Percentiles rank a stretch among this genome's conserved stretches.
Conservation (phyloP, 2,113 vertebrate genomes). For the Tenebrosternarchus preto region DNA sequence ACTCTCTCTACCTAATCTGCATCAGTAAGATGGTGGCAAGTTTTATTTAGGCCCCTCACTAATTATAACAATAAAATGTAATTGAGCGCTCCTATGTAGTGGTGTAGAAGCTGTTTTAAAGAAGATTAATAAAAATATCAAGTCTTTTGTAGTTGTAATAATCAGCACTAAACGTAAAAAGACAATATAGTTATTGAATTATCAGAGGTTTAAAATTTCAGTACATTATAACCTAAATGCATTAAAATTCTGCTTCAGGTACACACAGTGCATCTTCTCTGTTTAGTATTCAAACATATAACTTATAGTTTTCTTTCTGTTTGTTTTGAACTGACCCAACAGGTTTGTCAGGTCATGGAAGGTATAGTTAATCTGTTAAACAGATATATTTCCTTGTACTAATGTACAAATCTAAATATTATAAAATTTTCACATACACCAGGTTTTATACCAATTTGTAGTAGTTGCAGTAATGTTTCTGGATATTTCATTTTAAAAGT, state of each 20-base stretch:
- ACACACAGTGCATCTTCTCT: background rate
- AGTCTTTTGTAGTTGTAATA: background rate
- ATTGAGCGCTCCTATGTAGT: constrained; percentile 41
- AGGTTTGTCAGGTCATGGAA: constrained; percentile 80
- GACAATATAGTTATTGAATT: background rate
- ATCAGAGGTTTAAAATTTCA: background rate
- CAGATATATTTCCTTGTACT: constrained; percentile 38
- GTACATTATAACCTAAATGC: background rate
- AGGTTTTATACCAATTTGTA: background rate
- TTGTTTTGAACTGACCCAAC: constrained; percentile 73
- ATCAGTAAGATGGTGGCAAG: background rate
- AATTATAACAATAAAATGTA: constrained; percentile 47
- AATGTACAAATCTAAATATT: background rate
- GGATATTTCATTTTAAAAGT: constrained; percentile 23
- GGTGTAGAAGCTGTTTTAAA: constrained; percentile 5
- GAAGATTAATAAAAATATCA: background rate
- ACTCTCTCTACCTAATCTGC: background rate
- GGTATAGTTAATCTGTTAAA: constrained; percentile 70
- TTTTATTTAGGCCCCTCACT: background rate
- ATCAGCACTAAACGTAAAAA: background rate
- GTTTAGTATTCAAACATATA: constrained; percentile 37
- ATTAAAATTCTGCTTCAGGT: background rate
- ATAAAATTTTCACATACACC: background rate
- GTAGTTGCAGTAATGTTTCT: constrained; percentile 47
- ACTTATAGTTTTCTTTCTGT: constrained; percentile 25